phyloP scores from a whole-genome alignment of 2,113 vertebrate species.

The Synodontis membranacea region DNA sequence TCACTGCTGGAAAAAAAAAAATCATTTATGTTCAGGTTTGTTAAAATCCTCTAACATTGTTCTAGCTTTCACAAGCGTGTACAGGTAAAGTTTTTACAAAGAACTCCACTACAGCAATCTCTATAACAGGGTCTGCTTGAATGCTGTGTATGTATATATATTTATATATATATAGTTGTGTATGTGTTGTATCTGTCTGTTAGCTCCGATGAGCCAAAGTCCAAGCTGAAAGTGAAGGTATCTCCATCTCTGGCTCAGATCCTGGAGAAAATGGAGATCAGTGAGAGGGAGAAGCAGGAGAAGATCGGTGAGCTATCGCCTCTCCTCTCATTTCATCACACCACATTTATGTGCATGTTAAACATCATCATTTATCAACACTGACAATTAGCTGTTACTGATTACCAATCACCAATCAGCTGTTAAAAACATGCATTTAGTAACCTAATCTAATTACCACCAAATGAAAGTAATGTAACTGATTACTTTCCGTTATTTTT shows the following conservation, averaged over 20 bases:
- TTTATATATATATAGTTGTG: slow-evolving; percentile 14
- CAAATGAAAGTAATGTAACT: too few species aligned
- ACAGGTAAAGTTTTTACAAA: not conserved
- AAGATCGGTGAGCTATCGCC: slow-evolving; percentile 51
- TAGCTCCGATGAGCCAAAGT: slow-evolving; percentile 77
- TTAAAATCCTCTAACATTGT: not conserved
- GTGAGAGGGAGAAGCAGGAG: slow-evolving; percentile 47
- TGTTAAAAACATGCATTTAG: too few species aligned
- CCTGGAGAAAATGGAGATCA: slow-evolving; percentile 74
- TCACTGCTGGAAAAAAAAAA: not conserved
- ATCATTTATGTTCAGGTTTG: not conserved
- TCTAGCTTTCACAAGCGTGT: not conserved
- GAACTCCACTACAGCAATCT: not conserved
- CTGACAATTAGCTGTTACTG: too few species aligned
- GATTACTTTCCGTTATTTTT: too few species aligned
- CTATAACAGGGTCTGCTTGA: not conserved
- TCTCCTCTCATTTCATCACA: not conserved
- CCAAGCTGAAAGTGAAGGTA: slow-evolving; percentile 74
- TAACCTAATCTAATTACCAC: too few species aligned
- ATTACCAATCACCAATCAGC: too few species aligned
- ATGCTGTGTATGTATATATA: not conserved
- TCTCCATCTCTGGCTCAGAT: slow-evolving; percentile 76
- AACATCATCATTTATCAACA: not conserved
- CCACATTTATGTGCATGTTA: not conserved
- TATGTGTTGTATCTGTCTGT: not conserved